phyloP scores from a whole-genome alignment of 2,888 invertebrate genomes.

The Phrixothrix hirtus region DNA sequence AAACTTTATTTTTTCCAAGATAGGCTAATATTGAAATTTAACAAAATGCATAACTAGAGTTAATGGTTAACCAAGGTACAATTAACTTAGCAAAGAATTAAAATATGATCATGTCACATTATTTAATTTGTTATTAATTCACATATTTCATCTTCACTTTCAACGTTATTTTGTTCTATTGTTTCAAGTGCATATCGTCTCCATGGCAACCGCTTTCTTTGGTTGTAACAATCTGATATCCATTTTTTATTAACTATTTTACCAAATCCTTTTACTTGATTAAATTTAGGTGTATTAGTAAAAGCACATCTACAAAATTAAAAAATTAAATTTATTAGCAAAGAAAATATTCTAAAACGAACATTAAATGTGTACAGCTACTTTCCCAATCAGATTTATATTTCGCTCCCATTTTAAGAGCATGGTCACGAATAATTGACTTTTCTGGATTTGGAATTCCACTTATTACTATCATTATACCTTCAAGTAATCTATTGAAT shows the following conservation, averaged over 20 bases:
- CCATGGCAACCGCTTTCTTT: conserved; percentile 70
- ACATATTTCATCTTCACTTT: conserved; percentile 61
- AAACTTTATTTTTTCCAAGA: too few species aligned
- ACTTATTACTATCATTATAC: conserved; percentile 79
- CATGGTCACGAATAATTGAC: conserved; percentile 67
- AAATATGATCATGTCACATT: too few species aligned
- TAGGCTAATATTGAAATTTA: too few species aligned
- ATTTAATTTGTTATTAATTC: conserved; percentile 39
- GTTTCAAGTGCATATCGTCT: conserved; percentile 63
- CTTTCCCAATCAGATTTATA: conserved; percentile 77
- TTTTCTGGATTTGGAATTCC: conserved; percentile 85
- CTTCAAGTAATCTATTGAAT: conserved; percentile 64
- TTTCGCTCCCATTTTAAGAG: conserved; percentile 76
- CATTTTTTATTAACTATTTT: conserved; percentile 74
- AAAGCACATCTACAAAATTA: conserved; percentile 75
- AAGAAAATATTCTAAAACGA: conserved; percentile 54
- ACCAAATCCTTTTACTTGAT: conserved; percentile 67
- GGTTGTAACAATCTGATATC: conserved; percentile 68
- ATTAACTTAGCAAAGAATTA: too few species aligned
- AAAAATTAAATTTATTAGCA: not conserved
- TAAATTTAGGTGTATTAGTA: conserved; percentile 84
- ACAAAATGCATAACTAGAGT: too few species aligned
- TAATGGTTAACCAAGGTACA: too few species aligned
- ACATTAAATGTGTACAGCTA: conserved; percentile 85
- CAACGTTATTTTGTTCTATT: conserved; percentile 51